These are phyloP conservation scores for Eupithecia vulgata DNA, from an alignment of 2,888 invertebrate genomes.

Conservation along the genomic window DNA sequence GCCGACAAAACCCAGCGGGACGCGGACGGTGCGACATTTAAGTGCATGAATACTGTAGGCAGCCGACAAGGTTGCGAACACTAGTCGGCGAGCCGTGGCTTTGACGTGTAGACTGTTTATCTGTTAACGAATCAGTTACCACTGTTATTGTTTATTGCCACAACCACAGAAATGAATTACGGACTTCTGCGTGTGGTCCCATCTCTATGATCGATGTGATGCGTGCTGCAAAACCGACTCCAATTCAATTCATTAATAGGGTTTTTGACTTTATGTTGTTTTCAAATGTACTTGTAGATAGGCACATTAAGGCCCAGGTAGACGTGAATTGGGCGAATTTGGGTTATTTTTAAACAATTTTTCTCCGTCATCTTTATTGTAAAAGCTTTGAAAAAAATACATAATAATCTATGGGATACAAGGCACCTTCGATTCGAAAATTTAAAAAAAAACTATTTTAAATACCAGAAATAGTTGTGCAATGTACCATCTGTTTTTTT, in stretches of 20 bases:
- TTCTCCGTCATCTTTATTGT: too few relatives aligned
- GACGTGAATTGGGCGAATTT: too few relatives aligned
- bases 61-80: neutral
- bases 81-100: neutral
- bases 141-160: neutral
- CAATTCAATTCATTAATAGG: slow-evolving; percentile 40
- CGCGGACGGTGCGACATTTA: too few relatives aligned
- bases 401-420: too few relatives aligned
- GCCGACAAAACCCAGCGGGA: too few relatives aligned
- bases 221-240: slow-evolving; percentile 38
- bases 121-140: neutral
- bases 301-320: too few relatives aligned
- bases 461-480: too few relatives aligned
- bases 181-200: neutral
- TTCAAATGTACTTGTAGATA: neutral
- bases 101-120: neutral
- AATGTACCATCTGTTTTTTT: too few relatives aligned
- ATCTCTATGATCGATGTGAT: slow-evolving; percentile 8
- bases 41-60: neutral
- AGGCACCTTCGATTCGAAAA: too few relatives aligned
- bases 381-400: too few relatives aligned
- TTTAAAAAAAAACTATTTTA: too few relatives aligned
- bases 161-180: neutral
- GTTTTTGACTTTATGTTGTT: slow-evolving; percentile 33
- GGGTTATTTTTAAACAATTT: too few relatives aligned